Conservation (phyloP, 2,888 invertebrate species). For the Iselma pallidipennis region DNA sequence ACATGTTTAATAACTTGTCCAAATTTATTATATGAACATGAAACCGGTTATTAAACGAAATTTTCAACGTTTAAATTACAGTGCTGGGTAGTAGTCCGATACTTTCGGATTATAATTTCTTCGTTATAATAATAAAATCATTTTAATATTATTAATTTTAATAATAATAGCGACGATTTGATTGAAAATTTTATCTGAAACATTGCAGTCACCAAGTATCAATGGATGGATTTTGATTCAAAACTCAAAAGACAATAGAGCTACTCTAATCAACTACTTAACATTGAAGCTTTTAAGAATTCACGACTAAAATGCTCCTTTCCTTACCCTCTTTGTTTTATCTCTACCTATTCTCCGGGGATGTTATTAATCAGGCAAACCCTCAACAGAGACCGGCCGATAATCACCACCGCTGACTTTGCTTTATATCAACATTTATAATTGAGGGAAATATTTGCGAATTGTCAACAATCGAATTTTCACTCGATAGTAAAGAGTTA, state of each 20-base stretch:
- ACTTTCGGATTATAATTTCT: not conserved
- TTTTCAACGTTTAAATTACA: slow-evolving; percentile 34
- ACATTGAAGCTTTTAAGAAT: not conserved
- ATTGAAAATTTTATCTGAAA: not conserved
- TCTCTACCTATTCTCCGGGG: slow-evolving; percentile 19
- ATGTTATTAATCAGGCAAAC: slow-evolving; percentile 24
- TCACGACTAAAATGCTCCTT: not conserved
- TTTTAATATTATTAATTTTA: not conserved
- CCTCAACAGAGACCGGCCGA: not conserved
- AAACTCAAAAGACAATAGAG: not conserved
- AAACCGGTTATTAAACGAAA: slow-evolving; percentile 42
- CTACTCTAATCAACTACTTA: not conserved
- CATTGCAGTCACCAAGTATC: not conserved
- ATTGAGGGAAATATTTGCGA: not conserved
- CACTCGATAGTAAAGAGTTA: not conserved
- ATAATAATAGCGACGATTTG: not conserved
- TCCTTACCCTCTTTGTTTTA: not conserved
- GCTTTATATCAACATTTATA: not conserved
- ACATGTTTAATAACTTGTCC: slow-evolving; percentile 40
- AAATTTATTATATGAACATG: slow-evolving; percentile 40
- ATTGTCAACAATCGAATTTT: not conserved
- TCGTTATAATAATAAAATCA: not conserved
- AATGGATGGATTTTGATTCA: not conserved
- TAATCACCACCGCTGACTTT: slow-evolving; percentile 1
- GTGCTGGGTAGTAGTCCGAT: slow-evolving; percentile 10